phyloP scores from a whole-genome alignment of 2,113 vertebrate species.

The Coracopsis vasa region DNA sequence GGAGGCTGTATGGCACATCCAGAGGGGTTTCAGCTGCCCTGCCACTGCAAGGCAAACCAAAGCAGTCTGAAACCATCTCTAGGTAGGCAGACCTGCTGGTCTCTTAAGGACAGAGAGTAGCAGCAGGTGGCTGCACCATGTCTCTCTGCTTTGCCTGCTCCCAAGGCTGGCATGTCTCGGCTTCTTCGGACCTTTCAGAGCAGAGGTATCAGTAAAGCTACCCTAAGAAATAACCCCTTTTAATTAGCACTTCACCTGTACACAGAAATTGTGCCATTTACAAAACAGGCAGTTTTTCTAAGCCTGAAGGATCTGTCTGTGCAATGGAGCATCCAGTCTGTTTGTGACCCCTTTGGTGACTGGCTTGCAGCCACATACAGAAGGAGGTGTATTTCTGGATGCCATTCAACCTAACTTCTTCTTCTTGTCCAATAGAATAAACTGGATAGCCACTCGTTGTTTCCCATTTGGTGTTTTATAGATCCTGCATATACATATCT shows the following conservation, averaged over 20 bases:
- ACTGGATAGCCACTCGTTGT: neutral
- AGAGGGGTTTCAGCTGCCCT: conserved; percentile 77
- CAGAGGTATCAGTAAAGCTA: neutral
- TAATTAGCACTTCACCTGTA: neutral
- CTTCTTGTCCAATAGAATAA: neutral
- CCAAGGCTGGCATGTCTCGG: neutral
- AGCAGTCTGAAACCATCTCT: neutral
- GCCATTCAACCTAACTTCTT: neutral
- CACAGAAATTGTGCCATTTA: neutral
- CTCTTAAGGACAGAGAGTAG: neutral
- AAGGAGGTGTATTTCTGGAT: neutral
- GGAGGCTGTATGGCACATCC: conserved; percentile 72
- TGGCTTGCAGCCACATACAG: fast-evolving
- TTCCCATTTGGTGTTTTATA: neutral
- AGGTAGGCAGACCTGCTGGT: neutral
- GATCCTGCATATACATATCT: neutral
- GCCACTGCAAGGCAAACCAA: conserved; percentile 31
- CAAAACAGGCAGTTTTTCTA: neutral
- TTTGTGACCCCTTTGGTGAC: neutral
- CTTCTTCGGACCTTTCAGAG: neutral
- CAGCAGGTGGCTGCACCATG: fast-evolving
- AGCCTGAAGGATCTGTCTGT: neutral
- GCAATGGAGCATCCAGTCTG: neutral
- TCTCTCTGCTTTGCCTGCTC: fast-evolving
- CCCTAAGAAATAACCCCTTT: neutral